Base-by-base conservation (phyloP, 2,797 vertebrate genomes). In the Sebastiscus tertius region DNA sequence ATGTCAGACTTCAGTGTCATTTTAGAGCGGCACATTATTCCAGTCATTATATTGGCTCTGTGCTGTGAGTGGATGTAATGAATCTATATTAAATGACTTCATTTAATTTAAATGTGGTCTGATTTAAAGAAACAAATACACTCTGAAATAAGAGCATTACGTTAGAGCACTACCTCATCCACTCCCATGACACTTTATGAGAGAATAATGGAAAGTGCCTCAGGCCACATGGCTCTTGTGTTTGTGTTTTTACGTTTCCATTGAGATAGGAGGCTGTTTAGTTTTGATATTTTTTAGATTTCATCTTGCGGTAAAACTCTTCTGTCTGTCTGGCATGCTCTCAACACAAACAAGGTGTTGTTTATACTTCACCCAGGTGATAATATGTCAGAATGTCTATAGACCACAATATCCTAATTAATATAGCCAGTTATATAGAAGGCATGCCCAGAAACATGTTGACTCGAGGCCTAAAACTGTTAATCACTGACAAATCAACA, bases 221-320 rank as follows among this genome's bases (percentile, higher is more conserved):
- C 12, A 68, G 79, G 85, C 78, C 26, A 39, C 55, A 22, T 18
- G 8, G 10, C 42, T 73, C 61, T 87, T 87, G 80, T 91, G 63
- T 89, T 90, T 88, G 34, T 92, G 76, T 91, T 91, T 86, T 22
- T 60, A 52, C 3, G 67, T 94, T 89, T 86, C 89, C 86, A 83
- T 39, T 62, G 84, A 81, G 81, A 92, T 83, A 29, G 76, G 75
- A 85, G 62, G 56, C 63, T 20, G 29, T 89, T 84, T 75, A 73
- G 72, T 82, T 83, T 72, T 81, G 46, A 79, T 78, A 61, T 81
- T 61, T 72, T 83, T 73, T 14, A 72, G 66, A 80, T 88, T 86
- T 82, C 29, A 61, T 77, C 70, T 88, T 82, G 27, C 4, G n/a
- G 66, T 81, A 33, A 56, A 70, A 46, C 22, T 27, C 64, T 16